phyloP scores from a whole-genome alignment of 2,797 vertebrate species.

The Tapera naevia region DNA sequence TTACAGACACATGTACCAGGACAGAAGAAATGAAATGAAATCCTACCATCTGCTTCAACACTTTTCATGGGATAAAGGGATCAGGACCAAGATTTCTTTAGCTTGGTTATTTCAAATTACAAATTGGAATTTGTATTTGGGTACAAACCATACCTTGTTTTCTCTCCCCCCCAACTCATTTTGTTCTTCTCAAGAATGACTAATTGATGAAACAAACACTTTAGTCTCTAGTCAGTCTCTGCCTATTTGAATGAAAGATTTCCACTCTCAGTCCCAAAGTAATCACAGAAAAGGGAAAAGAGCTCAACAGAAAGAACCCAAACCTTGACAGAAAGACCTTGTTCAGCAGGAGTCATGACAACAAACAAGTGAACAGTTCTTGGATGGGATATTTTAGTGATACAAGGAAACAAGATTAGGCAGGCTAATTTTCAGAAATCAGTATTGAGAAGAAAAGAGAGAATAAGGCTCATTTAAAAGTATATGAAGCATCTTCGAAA shows the following conservation, averaged over 20 bases:
- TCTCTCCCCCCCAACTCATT: neutral
- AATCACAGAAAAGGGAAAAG: neutral
- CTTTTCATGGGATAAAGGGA: neutral
- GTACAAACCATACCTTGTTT: accelerated
- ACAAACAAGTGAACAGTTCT: neutral
- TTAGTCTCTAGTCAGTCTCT: neutral
- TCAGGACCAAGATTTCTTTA: neutral
- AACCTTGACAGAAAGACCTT: neutral
- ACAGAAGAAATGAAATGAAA: neutral
- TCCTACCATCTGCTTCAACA: neutral
- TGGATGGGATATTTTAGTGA: neutral
- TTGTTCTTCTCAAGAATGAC: neutral
- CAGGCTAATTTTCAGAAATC: neutral
- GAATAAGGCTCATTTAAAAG: neutral
- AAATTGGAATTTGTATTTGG: neutral
- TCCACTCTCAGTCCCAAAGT: neutral
- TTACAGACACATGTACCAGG: neutral
- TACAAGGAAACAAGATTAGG: neutral
- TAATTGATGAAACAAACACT: neutral
- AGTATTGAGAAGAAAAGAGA: neutral
- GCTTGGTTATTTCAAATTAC: neutral
- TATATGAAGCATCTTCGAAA: neutral
- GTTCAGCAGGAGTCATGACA: neutral
- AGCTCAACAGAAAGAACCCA: neutral
- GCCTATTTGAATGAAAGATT: neutral